Base-by-base conservation (phyloP, 1,140 invertebrate species). In the Cydia strobilella region DNA sequence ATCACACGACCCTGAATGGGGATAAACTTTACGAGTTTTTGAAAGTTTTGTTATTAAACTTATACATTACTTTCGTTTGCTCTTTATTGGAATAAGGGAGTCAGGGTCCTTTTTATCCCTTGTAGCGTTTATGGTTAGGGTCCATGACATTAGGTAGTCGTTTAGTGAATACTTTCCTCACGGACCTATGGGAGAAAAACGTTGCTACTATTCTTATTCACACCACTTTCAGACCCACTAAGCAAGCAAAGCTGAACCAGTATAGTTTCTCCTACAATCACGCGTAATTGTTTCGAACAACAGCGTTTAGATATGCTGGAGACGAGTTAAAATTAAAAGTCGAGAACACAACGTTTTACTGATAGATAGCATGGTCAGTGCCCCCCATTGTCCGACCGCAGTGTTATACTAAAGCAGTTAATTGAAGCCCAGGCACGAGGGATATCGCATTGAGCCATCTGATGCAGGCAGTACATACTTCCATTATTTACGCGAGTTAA, bases 321-420 rank as follows among this genome's bases (percentile, higher is more conserved):
- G 54, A 12, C 54, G 54, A 59, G n/a, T n/a, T 59, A n/a, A n/a
- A 54, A 59, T n/a, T 59, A n/a, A n/a, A 54, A 59, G 2, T 23
- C 10, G 18, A 23, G 54, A 59, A 12, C 12, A 45, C 20, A 23
- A 10, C 4, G 20, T 59, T 59, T 59, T 23, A 23, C 0, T 9
- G 54, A 72, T 73, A 79, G 73, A 79, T 76, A 77, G 79, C 74
- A 76, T 72, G 83, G 79, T 84, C 82, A 85, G 76, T 84, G 82
- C 65, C 77, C 80, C 74, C 75, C 63, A 84, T 85, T 85, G 84
- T 51, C 10, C 27, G 74, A 71, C 78, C 74, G 75, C 73, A 39
- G 76, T 77, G 69, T 74, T 74, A 74, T 76, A 39, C 35, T 39
- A 76, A 65, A 69, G 45, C 78, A 73, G 65, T 76, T 83, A 80